Conservation (phyloP, 2,113 vertebrate genomes). For the Capreolus pygargus region DNA sequence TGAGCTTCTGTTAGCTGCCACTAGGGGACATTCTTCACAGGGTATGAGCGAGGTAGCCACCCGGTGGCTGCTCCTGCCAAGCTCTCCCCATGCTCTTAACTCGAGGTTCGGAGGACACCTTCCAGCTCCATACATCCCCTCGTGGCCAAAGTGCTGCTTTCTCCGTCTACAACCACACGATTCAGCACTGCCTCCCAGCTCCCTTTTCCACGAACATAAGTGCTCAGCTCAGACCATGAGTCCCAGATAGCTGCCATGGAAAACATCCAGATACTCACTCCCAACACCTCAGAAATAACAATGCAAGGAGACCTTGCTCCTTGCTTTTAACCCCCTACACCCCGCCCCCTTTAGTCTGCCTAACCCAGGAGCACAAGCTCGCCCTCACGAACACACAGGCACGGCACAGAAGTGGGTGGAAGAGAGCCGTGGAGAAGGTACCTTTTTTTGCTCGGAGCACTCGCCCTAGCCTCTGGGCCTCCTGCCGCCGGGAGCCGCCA, state of each 20-base stretch:
- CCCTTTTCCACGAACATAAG: background rate
- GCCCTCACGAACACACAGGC: accelerated
- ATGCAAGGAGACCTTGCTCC: too few species aligned
- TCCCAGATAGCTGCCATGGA: background rate
- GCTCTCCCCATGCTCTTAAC: background rate
- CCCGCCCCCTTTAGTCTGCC: accelerated
- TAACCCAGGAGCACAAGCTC: too few species aligned
- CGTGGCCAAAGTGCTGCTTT: background rate
- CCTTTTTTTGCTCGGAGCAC: constrained; percentile 98
- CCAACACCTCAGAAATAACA: background rate
- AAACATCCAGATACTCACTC: background rate
- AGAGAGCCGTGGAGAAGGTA: constrained; percentile 53
- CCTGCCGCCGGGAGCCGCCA: constrained; percentile 95
- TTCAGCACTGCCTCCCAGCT: background rate
- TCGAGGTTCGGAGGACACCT: background rate
- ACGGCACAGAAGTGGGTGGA: too few species aligned
- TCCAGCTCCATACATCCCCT: background rate
- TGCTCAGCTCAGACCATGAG: background rate
- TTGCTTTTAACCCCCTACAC: background rate
- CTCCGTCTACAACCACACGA: background rate
- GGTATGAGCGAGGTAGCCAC: accelerated
- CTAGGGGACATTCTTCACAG: background rate
- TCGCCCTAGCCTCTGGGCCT: constrained; percentile 95
- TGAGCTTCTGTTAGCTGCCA: background rate
- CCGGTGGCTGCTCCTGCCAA: background rate